Conservation (phyloP, 2,888 invertebrate genomes). For the Cheilosia pagana region DNA sequence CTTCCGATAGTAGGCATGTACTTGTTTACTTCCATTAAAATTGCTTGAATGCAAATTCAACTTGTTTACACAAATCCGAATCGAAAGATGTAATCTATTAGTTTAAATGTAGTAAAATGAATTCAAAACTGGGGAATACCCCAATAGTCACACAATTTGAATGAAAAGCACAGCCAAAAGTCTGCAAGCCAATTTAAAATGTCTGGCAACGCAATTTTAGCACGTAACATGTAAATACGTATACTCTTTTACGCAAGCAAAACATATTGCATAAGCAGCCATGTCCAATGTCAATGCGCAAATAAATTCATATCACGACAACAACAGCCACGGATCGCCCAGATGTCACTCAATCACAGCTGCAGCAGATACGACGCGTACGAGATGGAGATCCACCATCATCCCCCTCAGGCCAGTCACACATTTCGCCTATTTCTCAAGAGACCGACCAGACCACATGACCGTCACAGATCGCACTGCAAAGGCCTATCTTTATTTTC, state of each 20-base stretch:
- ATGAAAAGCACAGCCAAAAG: neutral
- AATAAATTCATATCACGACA: conserved; percentile 42
- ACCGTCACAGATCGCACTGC: conserved; percentile 18
- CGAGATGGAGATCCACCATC: conserved; percentile 8
- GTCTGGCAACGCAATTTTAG: conserved; percentile 1
- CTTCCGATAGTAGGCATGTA: too few species aligned
- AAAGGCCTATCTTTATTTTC: conserved; percentile 6
- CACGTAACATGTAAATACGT: conserved; percentile 22
- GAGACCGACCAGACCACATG: conserved; percentile 49
- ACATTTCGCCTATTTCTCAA: conserved; percentile 50
- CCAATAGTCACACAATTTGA: neutral
- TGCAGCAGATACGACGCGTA: conserved; percentile 24
- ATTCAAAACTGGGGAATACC: conserved; percentile 21
- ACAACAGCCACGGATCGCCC: conserved; percentile 16
- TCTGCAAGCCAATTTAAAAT: conserved; percentile 36
- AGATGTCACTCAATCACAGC: conserved; percentile 45
- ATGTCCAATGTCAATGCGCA: conserved; percentile 73
- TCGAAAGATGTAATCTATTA: neutral
- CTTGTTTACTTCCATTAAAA: neutral
- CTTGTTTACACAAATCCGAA: neutral
- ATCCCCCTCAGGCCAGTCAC: neutral
- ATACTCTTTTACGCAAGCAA: conserved; percentile 37
- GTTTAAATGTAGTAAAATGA: neutral
- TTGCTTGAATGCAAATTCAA: neutral
- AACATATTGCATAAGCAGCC: conserved; percentile 60